Conservation (phyloP, 2,888 invertebrate genomes). For the Pediacus dermestoides region DNA sequence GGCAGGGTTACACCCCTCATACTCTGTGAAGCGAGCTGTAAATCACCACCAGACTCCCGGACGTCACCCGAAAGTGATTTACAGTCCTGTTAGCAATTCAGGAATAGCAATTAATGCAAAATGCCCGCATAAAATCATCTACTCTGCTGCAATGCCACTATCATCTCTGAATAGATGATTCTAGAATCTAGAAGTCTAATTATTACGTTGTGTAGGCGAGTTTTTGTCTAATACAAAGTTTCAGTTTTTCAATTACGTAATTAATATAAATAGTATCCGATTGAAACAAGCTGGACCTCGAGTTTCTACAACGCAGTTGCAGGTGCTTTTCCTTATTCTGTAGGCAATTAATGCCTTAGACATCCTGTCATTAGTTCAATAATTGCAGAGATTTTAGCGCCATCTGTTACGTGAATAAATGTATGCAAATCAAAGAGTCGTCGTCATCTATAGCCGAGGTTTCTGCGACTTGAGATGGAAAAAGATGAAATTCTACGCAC, state of each 20-base stretch:
- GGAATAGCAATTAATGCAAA: conserved; percentile 24
- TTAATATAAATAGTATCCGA: too few species aligned
- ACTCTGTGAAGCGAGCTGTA: conserved; percentile 17
- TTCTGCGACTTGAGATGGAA: conserved; percentile 26
- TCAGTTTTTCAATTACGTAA: too few species aligned
- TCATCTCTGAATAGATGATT: not conserved
- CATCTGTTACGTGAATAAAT: conserved; percentile 24
- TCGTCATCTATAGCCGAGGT: conserved; percentile 20
- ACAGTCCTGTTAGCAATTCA: conserved; percentile 29
- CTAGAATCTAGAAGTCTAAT: not conserved
- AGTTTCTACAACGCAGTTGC: too few species aligned
- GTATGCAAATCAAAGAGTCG: conserved; percentile 32
- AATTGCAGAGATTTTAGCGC: conserved; percentile 17
- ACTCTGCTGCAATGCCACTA: conserved; percentile 1
- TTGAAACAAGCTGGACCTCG: too few species aligned
- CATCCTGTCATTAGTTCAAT: conserved; percentile 19
- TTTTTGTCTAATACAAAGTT: not conserved
- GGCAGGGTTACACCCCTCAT: conserved; percentile 39
- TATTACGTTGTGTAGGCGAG: not conserved
- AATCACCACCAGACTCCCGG: conserved; percentile 31
- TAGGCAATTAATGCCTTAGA: too few species aligned
- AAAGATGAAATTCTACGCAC: conserved; percentile 40
- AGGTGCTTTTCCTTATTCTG: too few species aligned
- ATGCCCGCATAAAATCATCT: conserved; percentile 17
- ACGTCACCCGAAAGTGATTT: conserved; percentile 36